Base-by-base conservation (phyloP, 2,888 invertebrate genomes). In the Sceliomorpha sp. region DNA sequence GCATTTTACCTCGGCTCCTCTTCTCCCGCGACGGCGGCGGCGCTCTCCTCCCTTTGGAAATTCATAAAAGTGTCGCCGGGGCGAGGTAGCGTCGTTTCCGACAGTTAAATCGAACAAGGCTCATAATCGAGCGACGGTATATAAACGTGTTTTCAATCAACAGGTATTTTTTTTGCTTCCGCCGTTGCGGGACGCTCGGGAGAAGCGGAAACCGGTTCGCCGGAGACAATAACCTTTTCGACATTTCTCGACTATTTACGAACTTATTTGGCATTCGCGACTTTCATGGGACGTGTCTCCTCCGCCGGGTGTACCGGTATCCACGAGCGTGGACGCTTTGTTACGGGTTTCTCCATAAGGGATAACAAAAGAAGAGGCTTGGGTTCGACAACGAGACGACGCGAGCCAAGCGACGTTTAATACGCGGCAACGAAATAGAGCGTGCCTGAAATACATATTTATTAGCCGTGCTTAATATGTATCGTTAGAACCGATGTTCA, bases 221-320 rank as follows among this genome's bases (percentile, higher is more conserved):
- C 6, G 39, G n/a, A 39, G 40, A 68, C 68, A 68, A 68, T 68
- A 40, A 68, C 62, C 62, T 68, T 62, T 68, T 68, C 58, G 68
- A 62, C 48, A 68, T 68, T 62, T 56, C 68, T 51, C n/a, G 29
- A 44, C 56, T 55, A 60, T 67, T 44, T 42, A 27, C 44, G 51
- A 62, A 51, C 68, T 62, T 62, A 62, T 62, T 68, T 68, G 56
- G 68, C 31, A 62, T 62, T 45, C 24, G 36, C 47, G 13, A 37
- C 51, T 44, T 45, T 51, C 55, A 48, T 42, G 29, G 34, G 51
- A 42, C 44, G 37, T 42, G 36, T 40, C 29, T 31, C 17, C 9
- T 5, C n/a, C n/a, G n/a, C n/a, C n/a, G n/a, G 26, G 31, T 12
- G 48, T 44, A 27, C 39, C 44, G 50, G 24, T 58, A 17, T 39